Percentiles rank a stretch among this genome's conserved stretches.
phyloP scores from a whole-genome alignment of 2,888 invertebrate genomes.

The Acrobasis consociella region DNA sequence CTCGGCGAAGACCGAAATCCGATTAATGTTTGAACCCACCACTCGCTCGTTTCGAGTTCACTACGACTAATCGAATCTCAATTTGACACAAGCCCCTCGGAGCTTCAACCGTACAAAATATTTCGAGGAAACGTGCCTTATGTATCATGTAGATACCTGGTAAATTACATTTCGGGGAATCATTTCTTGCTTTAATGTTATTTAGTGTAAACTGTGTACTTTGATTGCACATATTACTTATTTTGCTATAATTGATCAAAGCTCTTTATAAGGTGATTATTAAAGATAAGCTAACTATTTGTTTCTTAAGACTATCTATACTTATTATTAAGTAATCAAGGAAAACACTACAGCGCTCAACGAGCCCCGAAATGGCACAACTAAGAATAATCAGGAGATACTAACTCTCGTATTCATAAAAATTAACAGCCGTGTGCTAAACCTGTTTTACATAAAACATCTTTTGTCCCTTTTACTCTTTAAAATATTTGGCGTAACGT shows the following conservation, averaged over 20 bases:
- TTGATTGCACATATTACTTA: background rate
- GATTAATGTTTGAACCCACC: constrained; percentile 72
- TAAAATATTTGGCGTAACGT: too few relatives aligned
- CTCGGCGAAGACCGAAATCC: constrained; percentile 69
- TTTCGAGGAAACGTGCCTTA: background rate
- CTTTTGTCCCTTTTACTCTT: too few relatives aligned
- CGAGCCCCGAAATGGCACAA: too few relatives aligned
- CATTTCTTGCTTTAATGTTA: background rate
- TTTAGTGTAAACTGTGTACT: background rate
- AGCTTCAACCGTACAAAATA: background rate
- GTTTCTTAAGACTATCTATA: too few relatives aligned
- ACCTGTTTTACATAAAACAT: too few relatives aligned
- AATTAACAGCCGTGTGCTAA: too few relatives aligned
- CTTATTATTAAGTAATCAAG: too few relatives aligned
- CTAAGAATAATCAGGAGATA: too few relatives aligned
- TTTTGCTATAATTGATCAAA: background rate
- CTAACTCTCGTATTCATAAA: too few relatives aligned
- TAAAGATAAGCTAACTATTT: too few relatives aligned
- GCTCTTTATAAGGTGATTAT: too few relatives aligned
- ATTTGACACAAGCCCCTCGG: constrained; percentile 42
- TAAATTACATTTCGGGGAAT: background rate
- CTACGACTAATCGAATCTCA: constrained; percentile 63
- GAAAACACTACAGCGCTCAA: too few relatives aligned
- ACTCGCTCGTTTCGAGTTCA: constrained; percentile 61
- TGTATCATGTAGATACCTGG: background rate